Conservation (phyloP, 2,888 invertebrate genomes). For the Uloborus plumipes region DNA sequence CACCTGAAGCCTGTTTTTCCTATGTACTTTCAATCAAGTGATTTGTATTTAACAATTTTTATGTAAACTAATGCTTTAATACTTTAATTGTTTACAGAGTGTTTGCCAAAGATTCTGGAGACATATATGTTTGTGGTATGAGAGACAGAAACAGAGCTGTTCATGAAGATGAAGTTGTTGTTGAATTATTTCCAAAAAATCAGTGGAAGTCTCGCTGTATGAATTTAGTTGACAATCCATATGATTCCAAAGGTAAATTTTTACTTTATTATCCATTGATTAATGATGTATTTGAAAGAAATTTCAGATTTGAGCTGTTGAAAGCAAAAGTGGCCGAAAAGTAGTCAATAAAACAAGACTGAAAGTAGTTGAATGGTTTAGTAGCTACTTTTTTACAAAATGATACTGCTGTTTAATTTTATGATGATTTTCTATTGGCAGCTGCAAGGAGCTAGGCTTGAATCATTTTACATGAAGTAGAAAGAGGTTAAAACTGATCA, state of each 20-base stretch:
- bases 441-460: too few species aligned
- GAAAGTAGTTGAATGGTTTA: too few species aligned
- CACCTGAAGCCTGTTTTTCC: not conserved
- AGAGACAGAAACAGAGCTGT: constrained; percentile 71
- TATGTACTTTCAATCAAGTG: not conserved
- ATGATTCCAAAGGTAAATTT: constrained; percentile 29
- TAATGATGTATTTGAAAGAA: too few species aligned
- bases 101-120: constrained; percentile 66
- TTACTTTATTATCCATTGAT: not conserved
- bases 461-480: too few species aligned
- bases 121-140: constrained; percentile 70
- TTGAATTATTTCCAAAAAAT: constrained; percentile 67
- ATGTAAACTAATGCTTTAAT: not conserved
- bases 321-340: too few species aligned
- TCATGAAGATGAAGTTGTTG: constrained; percentile 71
- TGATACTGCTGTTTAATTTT: too few species aligned
- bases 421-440: too few species aligned
- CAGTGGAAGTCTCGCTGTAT: constrained; percentile 69
- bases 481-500: too few species aligned
- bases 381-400: too few species aligned
- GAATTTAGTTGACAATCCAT: constrained; percentile 45
- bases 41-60: not conserved
- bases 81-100: constrained; percentile 19
- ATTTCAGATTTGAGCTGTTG: too few species aligned
- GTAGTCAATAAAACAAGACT: too few species aligned